Evolutionary conservation across 2,888 invertebrate species (phyloP), one percentile per base, ranked within the genome.

Genomic region (Drosophila putrida): DNA sequence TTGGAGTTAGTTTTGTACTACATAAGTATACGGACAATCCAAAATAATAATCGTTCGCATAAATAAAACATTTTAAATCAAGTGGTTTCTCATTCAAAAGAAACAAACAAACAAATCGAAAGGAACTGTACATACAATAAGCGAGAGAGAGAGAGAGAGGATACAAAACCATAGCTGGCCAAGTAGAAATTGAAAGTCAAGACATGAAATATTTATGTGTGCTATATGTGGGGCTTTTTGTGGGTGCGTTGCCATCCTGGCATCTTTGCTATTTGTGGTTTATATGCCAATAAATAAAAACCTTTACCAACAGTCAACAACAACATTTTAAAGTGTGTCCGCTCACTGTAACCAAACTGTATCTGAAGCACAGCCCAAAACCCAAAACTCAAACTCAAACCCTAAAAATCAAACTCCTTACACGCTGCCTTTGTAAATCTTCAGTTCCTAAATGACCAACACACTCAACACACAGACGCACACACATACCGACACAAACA

Each of bases 1-100:
- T 6, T 8, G 41, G 39, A 28, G 44, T 33, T 50, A 15, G 57
- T 31, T 53, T 53, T 58, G 58, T 28, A 20, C 9, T 33, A 6
- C 31, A 15, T 15, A 33, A 4, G 28, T 41, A 65, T 54, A 46
- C 53, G 25, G 47, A 47, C 39, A 77, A 69, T 80, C 78, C 82
- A 71, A 82, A 82, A 82, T 85, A 84, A 84, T 84, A 84, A 84
- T 84, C 84, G 80, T 80, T 61, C 75, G 75, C 87, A 84, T 84
- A 84, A 84, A 84, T 84, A 84, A 84, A 84, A 84, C 87, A 84
- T 86, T 80, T 74, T 61, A 86, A 84, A 86, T 86, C 84, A 84
- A 86, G 87, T 81, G 87, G 86, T 80, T 73, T 66, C 55, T 55
- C 71, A 80, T 71, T 83, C 71, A 70, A 71, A 71, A 69, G 61